Evolutionary conservation across 2,888 invertebrate genomes (phyloP).

Genomic region (Lasioglossum oenotherae): DNA sequence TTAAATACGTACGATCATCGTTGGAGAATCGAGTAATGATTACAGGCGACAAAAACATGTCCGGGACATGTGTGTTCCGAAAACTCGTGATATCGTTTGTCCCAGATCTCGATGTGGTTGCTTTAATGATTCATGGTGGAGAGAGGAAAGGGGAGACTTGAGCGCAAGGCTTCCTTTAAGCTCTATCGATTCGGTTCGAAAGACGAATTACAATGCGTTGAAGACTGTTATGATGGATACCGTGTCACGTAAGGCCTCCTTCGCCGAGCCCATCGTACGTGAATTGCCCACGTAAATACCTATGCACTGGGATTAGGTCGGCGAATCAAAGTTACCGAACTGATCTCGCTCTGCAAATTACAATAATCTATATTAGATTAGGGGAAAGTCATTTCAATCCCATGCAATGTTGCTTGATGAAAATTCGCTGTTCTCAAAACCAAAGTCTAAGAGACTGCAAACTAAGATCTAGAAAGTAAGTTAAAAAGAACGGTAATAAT

Average conservation of each 20-base stretch:
- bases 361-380: background rate
- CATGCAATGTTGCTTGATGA: background rate
- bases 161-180: slow-evolving; percentile 70
- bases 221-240: slow-evolving; percentile 58
- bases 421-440: background rate
- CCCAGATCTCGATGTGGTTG: slow-evolving; percentile 60
- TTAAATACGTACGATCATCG: background rate
- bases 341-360: background rate
- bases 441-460: background rate
- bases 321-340: background rate
- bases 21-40: background rate
- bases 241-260: slow-evolving; percentile 55
- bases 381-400: background rate
- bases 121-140: slow-evolving; percentile 52
- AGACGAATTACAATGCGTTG: slow-evolving; percentile 61
- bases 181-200: slow-evolving; percentile 67
- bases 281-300: slow-evolving; percentile 29
- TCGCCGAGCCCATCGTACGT: slow-evolving; percentile 34
- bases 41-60: slow-evolving; percentile 3
- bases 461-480: background rate
- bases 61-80: background rate
- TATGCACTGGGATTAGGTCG: slow-evolving; percentile 25
- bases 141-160: slow-evolving; percentile 9
- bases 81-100: slow-evolving; percentile 52
- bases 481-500: background rate